Conservation (phyloP, 2,797 vertebrate genomes). For the Acipenser ruthenus region DNA sequence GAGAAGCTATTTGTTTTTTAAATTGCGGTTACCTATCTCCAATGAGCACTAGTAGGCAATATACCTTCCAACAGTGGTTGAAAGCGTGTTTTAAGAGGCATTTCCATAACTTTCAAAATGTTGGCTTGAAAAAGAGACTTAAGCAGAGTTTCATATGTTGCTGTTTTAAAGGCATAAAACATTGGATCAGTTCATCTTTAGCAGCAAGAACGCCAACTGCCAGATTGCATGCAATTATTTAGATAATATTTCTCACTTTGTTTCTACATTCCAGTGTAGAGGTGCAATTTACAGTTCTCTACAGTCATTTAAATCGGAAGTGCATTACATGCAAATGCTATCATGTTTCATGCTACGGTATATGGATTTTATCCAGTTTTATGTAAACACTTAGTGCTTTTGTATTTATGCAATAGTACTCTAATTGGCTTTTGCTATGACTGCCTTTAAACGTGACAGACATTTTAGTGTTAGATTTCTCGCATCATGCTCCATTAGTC, state of each 20-base stretch:
- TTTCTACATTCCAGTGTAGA: conserved; percentile 17
- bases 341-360: neutral
- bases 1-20: conserved; percentile 6
- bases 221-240: conserved; percentile 12
- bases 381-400: neutral
- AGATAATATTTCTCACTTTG: neutral
- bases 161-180: conserved; percentile 14
- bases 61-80: conserved; percentile 36
- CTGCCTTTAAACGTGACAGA: conserved; percentile 34
- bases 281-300: conserved; percentile 15
- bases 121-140: too few relatives aligned
- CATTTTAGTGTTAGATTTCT: conserved; percentile 25
- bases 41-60: conserved; percentile 35
- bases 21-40: conserved; percentile 29
- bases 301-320: conserved; percentile 5
- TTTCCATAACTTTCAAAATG: conserved; percentile 22
- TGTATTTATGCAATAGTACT: conserved; percentile 1
- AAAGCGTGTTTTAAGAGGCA: conserved; percentile 23
- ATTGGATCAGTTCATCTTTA: conserved; percentile 19
- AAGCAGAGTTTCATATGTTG: conserved; percentile 1
- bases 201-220: conserved; percentile 15
- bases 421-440: conserved; percentile 21
- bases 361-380: neutral
- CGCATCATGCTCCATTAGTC: conserved; percentile 37
- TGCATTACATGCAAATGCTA: neutral